phyloP scores from a whole-genome alignment of 2,888 invertebrate genomes.

The Campaea margaritaria region DNA sequence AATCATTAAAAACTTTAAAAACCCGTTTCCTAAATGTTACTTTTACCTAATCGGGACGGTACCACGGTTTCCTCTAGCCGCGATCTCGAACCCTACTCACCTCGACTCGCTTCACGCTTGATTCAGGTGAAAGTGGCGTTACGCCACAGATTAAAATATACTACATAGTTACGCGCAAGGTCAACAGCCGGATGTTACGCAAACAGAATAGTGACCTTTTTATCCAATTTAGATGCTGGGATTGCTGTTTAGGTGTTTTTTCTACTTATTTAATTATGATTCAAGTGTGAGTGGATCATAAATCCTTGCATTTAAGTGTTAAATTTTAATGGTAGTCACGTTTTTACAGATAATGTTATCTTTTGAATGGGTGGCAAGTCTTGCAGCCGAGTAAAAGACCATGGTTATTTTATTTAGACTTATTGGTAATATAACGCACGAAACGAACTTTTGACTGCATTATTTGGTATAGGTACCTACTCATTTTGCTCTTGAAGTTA shows the following conservation, averaged over 20 bases:
- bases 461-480: no score
- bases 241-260: neutral
- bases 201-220: constrained; percentile 34
- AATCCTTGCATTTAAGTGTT: neutral
- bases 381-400: no score
- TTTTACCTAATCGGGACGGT: neutral
- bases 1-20: no score
- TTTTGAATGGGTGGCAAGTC: neutral
- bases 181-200: constrained; percentile 41
- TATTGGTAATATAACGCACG: no score
- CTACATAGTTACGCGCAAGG: no score
- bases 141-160: no score
- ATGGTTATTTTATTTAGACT: no score
- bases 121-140: constrained; percentile 36
- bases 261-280: neutral
- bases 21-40: neutral
- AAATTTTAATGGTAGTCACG: no score
- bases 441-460: no score
- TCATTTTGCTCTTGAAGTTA: no score
- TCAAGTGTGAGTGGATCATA: neutral
- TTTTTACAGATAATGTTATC: no score
- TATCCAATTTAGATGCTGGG: constrained; percentile 14
- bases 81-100: neutral
- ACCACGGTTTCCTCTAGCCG: neutral
- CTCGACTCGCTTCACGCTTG: neutral